phyloP scores from a whole-genome alignment of 2,888 invertebrate species.

The Matsumyia berberina region DNA sequence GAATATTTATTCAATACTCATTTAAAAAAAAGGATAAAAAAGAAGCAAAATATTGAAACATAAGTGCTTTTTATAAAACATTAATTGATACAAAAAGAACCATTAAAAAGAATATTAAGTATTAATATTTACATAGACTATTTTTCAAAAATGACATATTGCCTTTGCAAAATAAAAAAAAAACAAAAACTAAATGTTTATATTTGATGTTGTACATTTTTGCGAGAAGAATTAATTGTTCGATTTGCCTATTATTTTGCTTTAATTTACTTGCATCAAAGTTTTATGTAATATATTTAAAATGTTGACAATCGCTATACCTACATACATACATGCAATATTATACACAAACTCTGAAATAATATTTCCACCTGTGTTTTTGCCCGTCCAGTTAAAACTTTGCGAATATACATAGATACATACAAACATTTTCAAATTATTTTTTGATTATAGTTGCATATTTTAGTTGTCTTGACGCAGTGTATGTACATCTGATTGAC shows the following conservation, averaged over 20 bases:
- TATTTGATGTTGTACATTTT: conserved; percentile 65
- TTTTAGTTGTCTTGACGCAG: too few relatives aligned
- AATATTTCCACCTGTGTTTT: conserved; percentile 68
- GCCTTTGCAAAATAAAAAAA: conserved; percentile 50
- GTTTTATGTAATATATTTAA: conserved; percentile 49
- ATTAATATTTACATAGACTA: conserved; percentile 70
- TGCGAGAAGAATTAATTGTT: conserved; percentile 28
- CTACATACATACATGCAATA: conserved; percentile 43
- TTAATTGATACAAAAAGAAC: conserved; percentile 66
- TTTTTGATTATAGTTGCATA: too few relatives aligned
- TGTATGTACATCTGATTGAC: too few relatives aligned
- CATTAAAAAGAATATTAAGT: conserved; percentile 68
- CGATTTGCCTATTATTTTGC: conserved; percentile 48
- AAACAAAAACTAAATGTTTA: conserved; percentile 27
- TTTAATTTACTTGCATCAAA: conserved; percentile 21
- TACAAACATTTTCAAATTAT: conserved; percentile 4
- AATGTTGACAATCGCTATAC: conserved; percentile 75
- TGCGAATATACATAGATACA: too few relatives aligned
- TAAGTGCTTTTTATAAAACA: conserved; percentile 74
- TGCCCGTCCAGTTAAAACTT: conserved; percentile 63
- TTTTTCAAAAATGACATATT: conserved; percentile 71
- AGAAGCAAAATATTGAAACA: conserved; percentile 65
- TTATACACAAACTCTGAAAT: conserved; percentile 23
- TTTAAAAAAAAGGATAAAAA: conserved; percentile 73
- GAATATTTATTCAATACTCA: conserved; percentile 49